A percentile compares a stretch with the other conserved stretches of the same genome.
phyloP scores from a whole-genome alignment of 1,140 invertebrate species.

The Caerostris darwini region DNA sequence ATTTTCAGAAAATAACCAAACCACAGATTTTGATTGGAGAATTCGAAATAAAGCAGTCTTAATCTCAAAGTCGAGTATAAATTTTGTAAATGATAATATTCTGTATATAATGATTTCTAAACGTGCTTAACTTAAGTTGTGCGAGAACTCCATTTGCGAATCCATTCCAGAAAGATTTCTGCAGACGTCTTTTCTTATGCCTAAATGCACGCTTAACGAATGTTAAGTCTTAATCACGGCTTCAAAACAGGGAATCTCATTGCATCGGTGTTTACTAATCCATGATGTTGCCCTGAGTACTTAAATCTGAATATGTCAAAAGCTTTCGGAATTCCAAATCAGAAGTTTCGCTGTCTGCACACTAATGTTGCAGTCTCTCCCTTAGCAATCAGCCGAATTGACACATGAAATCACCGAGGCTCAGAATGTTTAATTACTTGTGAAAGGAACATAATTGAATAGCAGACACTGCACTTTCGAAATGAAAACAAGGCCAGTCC shows the following conservation, averaged over 20 bases:
- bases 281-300: neutral
- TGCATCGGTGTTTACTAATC: neutral
- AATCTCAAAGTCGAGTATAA: too few relatives aligned
- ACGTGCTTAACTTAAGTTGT: too few relatives aligned
- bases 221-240: neutral
- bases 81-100: too few relatives aligned
- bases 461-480: neutral
- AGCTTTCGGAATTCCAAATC: slow-evolving; percentile 27
- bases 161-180: neutral
- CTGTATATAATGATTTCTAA: too few relatives aligned
- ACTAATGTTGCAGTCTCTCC: slow-evolving; percentile 16
- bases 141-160: too few relatives aligned
- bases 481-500: neutral
- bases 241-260: slow-evolving; percentile 19
- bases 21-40: too few relatives aligned
- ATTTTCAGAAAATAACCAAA: too few relatives aligned
- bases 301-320: slow-evolving; percentile 29
- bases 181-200: neutral
- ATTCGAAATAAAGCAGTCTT: too few relatives aligned
- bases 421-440: slow-evolving; percentile 33
- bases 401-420: slow-evolving; percentile 32
- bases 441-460: slow-evolving; percentile 33
- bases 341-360: slow-evolving; percentile 19
- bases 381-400: slow-evolving; percentile 22
- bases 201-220: slow-evolving; percentile 1